Percentiles rank a stretch among this genome's conserved stretches.
Conservation (phyloP, 2,888 invertebrate species). For the Agonopterix alstromeriana region DNA sequence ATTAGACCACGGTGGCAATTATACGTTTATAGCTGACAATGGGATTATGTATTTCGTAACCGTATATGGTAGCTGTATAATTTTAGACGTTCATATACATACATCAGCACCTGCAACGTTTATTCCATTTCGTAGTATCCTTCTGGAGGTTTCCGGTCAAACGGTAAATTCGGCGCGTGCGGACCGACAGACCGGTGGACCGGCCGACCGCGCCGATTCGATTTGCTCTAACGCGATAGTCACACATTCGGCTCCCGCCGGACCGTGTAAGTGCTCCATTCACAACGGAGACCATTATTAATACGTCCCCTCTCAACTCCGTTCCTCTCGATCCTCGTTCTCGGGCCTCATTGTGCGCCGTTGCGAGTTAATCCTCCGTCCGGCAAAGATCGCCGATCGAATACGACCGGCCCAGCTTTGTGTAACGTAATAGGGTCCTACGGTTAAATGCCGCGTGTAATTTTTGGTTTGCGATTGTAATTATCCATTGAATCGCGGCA, state of each 20-base stretch:
- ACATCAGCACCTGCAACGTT: conserved; percentile 12
- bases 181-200: conserved; percentile 10
- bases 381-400: conserved; percentile 67
- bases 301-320: conserved; percentile 62
- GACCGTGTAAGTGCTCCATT: conserved; percentile 74
- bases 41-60: no score
- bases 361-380: conserved; percentile 65
- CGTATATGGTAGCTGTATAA: no score
- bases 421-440: conserved; percentile 66
- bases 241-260: conserved; percentile 69
- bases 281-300: conserved; percentile 69
- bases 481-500: conserved; percentile 65
- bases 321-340: conserved; percentile 57
- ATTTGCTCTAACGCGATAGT: conserved; percentile 71
- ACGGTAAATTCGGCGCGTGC: conserved; percentile 58
- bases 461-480: conserved; percentile 74
- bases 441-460: conserved; percentile 69
- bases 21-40: no score
- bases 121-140: neutral
- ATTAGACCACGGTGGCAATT: no score
- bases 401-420: conserved; percentile 62
- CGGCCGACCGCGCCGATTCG: conserved; percentile 61
- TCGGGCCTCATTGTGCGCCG: conserved; percentile 61
- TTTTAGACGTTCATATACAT: no score
- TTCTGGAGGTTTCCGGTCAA: conserved; percentile 46